Evolutionary conservation across 2,113 vertebrate genomes (phyloP).

Genomic region (Pseudonaja textilis): DNA sequence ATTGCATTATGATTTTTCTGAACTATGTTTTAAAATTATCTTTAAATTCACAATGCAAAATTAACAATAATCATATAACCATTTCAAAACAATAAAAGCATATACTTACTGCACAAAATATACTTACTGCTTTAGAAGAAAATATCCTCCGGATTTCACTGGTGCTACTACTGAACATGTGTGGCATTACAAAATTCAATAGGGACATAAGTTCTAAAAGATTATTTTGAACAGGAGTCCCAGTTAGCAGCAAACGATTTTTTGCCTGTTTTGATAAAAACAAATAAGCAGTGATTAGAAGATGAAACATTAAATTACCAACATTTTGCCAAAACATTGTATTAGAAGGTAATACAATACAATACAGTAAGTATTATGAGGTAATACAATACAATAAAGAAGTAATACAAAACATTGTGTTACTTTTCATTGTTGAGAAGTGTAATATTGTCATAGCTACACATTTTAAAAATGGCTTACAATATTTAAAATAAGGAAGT

Average conservation of each 20-base stretch:
- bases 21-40: neutral
- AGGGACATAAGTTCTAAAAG: conserved; percentile 94
- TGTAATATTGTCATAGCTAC: neutral
- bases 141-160: conserved; percentile 94
- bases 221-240: conserved; percentile 96
- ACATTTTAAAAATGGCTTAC: neutral
- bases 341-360: no score
- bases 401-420: no score
- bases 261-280: conserved; percentile 73
- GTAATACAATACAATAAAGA: no score
- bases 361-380: neutral
- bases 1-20: neutral
- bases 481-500: neutral
- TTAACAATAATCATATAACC: neutral
- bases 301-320: neutral
- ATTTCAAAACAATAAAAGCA: neutral
- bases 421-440: neutral
- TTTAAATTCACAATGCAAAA: neutral
- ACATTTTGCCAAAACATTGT: neutral
- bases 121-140: conserved; percentile 85
- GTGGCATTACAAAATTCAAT: conserved; percentile 97
- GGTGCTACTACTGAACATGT: conserved; percentile 94
- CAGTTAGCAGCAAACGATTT: conserved; percentile 89
- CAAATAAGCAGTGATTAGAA: neutral
- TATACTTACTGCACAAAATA: neutral